Conservation (phyloP, 2,113 vertebrate species). For the Euleptes europaea region DNA sequence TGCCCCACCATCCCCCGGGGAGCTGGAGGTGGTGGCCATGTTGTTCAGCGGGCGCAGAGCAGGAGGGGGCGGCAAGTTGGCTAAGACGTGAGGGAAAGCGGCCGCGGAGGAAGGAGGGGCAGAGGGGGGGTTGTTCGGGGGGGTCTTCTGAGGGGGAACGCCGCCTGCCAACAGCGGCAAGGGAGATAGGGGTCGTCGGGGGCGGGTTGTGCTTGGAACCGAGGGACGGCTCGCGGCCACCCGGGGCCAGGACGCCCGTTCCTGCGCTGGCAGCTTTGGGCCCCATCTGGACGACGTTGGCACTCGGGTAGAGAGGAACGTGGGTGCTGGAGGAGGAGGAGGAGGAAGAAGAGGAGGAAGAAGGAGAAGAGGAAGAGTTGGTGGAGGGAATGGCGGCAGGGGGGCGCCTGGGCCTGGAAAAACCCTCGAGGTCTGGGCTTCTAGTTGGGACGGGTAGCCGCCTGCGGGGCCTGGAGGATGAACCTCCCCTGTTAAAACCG, state of each 20-base stretch:
- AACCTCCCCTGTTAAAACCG: constrained; percentile 52
- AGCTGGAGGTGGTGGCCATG: constrained; percentile 60
- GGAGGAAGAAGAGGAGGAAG: constrained; percentile 65
- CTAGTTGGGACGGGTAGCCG: constrained; percentile 74
- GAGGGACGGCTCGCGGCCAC: constrained; percentile 62
- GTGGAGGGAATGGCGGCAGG: constrained; percentile 72
- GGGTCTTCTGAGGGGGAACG: constrained; percentile 65
- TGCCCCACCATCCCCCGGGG: constrained; percentile 84
- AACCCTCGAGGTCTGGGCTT: constrained; percentile 73
- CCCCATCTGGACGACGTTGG: constrained; percentile 64
- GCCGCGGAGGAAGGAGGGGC: constrained; percentile 52
- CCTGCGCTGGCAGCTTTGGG: constrained; percentile 55
- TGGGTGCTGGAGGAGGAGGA: constrained; percentile 62
- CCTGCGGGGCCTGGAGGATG: constrained; percentile 66
- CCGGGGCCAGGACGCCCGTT: constrained; percentile 51
- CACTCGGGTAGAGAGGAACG: constrained; percentile 51
- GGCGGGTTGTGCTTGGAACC: constrained; percentile 80
- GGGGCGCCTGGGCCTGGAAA: constrained; percentile 74
- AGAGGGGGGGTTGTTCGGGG: constrained; percentile 71
- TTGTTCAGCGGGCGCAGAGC: constrained; percentile 89
- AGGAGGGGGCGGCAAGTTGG: constrained; percentile 89
- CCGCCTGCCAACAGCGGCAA: constrained; percentile 66
- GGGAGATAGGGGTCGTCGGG: constrained; percentile 80
- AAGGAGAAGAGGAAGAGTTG: constrained; percentile 59
- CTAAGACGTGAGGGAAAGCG: constrained; percentile 73